These are phyloP conservation scores for Eucriotettix oculatus DNA, from an alignment of 2,888 invertebrate species.

Conservation along the genomic window DNA sequence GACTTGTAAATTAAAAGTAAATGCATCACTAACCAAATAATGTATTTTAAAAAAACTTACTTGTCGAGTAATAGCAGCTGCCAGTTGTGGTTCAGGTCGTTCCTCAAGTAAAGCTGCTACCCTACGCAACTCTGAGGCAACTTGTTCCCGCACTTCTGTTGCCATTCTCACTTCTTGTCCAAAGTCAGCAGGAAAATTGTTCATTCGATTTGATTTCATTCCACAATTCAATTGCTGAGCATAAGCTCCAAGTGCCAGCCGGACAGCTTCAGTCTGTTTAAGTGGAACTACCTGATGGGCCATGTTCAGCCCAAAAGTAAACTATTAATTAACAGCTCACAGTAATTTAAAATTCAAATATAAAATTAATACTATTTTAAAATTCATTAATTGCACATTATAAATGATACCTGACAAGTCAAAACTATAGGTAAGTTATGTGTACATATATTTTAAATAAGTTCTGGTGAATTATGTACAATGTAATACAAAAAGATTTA, in stretches of 20 bases:
- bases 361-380: no score
- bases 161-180: constrained; percentile 3
- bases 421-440: no score
- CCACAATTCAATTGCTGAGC: constrained; percentile 2
- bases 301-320: no score
- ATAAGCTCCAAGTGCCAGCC: constrained; percentile 7
- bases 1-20: no score
- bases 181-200: constrained; percentile 2
- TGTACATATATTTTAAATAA: no score
- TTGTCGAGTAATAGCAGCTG: constrained; percentile 8
- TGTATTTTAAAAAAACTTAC: not conserved
- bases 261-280: constrained; percentile 4
- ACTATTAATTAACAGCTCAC: no score
- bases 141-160: constrained; percentile 5
- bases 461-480: no score
- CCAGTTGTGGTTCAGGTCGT: constrained; percentile 3
- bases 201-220: not conserved
- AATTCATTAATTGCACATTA: no score
- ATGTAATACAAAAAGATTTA: no score
- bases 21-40: no score
- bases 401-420: no score
- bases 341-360: no score
- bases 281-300: not conserved
- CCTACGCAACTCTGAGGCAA: constrained; percentile 14
- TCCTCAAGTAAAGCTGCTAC: constrained; percentile 16